Evolutionary conservation across 2,888 invertebrate species (phyloP).

Genomic region (Anthrax anthrax): DNA sequence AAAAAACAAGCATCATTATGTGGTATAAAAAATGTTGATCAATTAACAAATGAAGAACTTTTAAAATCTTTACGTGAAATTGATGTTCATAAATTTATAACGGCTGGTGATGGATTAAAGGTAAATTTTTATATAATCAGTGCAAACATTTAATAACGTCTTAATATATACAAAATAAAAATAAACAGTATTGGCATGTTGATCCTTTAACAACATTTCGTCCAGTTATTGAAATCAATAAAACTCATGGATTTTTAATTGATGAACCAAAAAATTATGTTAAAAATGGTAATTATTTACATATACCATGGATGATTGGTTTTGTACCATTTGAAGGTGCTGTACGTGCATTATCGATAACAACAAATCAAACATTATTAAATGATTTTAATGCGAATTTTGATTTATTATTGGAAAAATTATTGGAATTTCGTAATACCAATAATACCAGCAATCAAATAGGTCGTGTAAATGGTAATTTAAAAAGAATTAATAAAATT

Average conservation of each 20-base stretch:
- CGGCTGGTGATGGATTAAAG: constrained; percentile 35
- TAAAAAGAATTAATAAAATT: constrained; percentile 14
- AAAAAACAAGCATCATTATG: constrained; percentile 31
- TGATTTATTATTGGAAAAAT: constrained; percentile 20
- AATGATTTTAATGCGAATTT: constrained; percentile 24
- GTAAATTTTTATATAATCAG: constrained; percentile 18
- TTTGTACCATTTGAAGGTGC: constrained; percentile 37
- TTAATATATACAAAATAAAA: constrained; percentile 14
- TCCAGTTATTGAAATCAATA: constrained; percentile 32
- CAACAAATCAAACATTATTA: constrained; percentile 21
- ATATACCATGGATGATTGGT: constrained; percentile 38
- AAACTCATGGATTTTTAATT: constrained; percentile 34
- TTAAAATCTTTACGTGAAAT: constrained; percentile 32
- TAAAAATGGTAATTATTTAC: constrained; percentile 27
- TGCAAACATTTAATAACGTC: too few species aligned
- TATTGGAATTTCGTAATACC: constrained; percentile 23
- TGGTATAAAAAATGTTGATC: constrained; percentile 25
- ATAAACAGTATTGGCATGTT: constrained; percentile 35
- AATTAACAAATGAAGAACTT: constrained; percentile 23
- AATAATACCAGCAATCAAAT: too few species aligned
- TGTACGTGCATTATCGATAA: constrained; percentile 32
- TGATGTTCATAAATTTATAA: constrained; percentile 27
- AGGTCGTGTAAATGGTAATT: constrained; percentile 6
- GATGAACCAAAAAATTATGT: constrained; percentile 33
- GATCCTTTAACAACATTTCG: constrained; percentile 38